A percentile compares a stretch with the other conserved stretches of the same genome.
Conservation (phyloP, 1,140 invertebrate genomes). For the Sipha flava region DNA sequence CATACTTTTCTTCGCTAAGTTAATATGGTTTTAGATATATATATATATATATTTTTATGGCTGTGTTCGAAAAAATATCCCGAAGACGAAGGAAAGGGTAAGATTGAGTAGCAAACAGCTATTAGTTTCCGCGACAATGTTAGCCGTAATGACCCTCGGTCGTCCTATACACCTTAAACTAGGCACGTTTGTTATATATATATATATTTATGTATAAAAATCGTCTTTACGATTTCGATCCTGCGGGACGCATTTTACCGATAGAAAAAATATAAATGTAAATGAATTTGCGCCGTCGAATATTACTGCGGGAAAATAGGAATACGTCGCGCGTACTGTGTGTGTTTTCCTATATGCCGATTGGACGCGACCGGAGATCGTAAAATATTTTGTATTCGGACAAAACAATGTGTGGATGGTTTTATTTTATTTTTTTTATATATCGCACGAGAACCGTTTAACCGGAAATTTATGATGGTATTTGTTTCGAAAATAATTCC, state of each 20-base stretch:
- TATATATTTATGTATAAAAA: no score
- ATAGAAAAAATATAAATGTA: neutral
- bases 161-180: no score
- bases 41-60: no score
- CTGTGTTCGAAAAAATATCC: no score
- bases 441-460: neutral
- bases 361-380: neutral
- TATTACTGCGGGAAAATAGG: neutral
- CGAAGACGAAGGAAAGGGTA: no score
- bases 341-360: neutral
- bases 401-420: neutral
- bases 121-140: no score
- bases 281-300: neutral
- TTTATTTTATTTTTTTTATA: neutral
- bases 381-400: neutral
- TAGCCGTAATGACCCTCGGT: no score
- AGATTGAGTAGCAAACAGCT: no score
- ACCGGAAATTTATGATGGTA: neutral
- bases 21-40: no score
- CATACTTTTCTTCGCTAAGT: no score
- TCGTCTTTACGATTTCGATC: no score
- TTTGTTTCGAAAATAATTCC: conserved; percentile 11
- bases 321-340: neutral
- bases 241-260: neutral
- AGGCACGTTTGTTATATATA: no score